phyloP scores from a whole-genome alignment of 1,140 invertebrate species.

The Heliconius melpomene region DNA sequence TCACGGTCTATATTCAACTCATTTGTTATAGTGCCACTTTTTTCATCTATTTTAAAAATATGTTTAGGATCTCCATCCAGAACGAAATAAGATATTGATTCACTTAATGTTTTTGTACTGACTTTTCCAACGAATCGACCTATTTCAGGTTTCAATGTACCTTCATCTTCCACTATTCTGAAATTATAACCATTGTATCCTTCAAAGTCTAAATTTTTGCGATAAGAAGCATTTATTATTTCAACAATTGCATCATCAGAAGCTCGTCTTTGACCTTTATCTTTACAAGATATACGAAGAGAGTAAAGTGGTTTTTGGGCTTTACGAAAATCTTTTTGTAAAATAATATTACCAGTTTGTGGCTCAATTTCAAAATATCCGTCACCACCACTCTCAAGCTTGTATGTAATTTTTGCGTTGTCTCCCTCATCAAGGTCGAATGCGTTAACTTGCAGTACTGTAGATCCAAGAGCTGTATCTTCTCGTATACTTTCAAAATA shows the following conservation, averaged over 20 bases:
- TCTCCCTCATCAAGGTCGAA: conserved; percentile 91
- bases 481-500: conserved; percentile 89
- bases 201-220: conserved; percentile 88
- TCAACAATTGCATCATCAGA: conserved; percentile 90
- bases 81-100: conserved; percentile 88
- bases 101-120: conserved; percentile 81
- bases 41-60: conserved; percentile 90
- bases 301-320: conserved; percentile 86
- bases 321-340: conserved; percentile 84
- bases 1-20: conserved; percentile 93
- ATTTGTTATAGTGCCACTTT: conserved; percentile 89
- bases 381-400: conserved; percentile 89
- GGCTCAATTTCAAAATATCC: conserved; percentile 90
- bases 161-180: conserved; percentile 90
- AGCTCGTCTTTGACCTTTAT: conserved; percentile 87
- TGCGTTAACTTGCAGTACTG: conserved; percentile 87
- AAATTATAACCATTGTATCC: conserved; percentile 89
- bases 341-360: conserved; percentile 86
- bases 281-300: conserved; percentile 88
- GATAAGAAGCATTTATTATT: conserved; percentile 87
- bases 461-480: conserved; percentile 84
- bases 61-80: conserved; percentile 90
- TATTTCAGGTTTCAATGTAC: conserved; percentile 79
- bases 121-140: conserved; percentile 89
- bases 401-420: conserved; percentile 90